A percentile compares a stretch with the other conserved stretches of the same genome.
phyloP scores from a whole-genome alignment of 2,113 vertebrate species.

The Myiopsitta monachus region DNA sequence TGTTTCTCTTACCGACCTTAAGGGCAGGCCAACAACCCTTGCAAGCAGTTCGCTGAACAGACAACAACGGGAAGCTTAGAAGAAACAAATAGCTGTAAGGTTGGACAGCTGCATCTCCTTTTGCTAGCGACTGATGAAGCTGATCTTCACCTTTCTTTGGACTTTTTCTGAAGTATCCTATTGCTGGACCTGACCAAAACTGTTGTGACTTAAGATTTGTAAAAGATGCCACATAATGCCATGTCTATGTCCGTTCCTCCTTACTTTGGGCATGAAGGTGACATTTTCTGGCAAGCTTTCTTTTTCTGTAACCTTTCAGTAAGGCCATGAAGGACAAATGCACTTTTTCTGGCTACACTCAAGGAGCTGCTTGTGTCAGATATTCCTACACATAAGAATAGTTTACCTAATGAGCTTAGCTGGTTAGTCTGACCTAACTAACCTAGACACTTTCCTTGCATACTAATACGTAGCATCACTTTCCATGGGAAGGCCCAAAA shows the following conservation, averaged over 20 bases:
- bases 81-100: neutral
- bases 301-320: neutral
- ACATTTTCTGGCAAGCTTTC: neutral
- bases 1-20: neutral
- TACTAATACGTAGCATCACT: accelerated
- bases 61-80: neutral
- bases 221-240: neutral
- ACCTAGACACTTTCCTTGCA: neutral
- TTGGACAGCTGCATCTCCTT: neutral
- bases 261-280: neutral
- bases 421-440: neutral
- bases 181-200: neutral
- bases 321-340: neutral
- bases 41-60: neutral
- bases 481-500: neutral
- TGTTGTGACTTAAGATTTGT: neutral
- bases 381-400: neutral
- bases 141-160: neutral
- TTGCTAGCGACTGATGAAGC: accelerated
- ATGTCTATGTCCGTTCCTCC: neutral
- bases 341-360: neutral
- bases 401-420: neutral
- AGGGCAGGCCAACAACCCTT: neutral
- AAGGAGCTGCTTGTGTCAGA: neutral
- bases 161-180: neutral